phyloP scores from a whole-genome alignment of 2,888 invertebrate genomes.

The Sthenelais limicola region DNA sequence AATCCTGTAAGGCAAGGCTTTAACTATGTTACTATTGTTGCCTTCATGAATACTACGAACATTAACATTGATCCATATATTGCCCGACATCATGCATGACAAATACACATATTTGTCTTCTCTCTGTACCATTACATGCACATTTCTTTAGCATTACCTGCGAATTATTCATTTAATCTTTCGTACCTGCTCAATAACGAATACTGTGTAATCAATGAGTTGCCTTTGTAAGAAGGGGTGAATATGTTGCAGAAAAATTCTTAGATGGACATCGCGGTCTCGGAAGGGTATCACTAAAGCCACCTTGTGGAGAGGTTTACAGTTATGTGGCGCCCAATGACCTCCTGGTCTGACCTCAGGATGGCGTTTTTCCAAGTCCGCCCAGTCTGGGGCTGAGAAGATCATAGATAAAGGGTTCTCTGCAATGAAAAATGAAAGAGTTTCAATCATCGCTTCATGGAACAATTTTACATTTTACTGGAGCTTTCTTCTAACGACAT shows the following conservation, averaged over 20 bases:
- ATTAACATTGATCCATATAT: no score
- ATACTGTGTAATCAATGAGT: conserved; percentile 94
- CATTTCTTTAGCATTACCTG: no score
- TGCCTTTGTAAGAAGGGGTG: conserved; percentile 94
- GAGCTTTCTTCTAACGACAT: no score
- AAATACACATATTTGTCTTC: no score
- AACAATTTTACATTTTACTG: no score
- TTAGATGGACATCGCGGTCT: conserved; percentile 86
- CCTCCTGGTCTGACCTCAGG: conserved; percentile 17
- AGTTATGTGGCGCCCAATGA: conserved; percentile 16
- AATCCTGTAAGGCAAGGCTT: no score
- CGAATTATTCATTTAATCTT: no score
- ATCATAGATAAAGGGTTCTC: conserved; percentile 10
- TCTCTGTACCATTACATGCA: no score
- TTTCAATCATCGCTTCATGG: no score
- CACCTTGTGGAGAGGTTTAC: conserved; percentile 80
- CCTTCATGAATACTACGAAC: no score
- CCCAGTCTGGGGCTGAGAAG: conserved; percentile 23
- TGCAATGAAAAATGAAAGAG: neutral
- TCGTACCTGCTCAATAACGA: conserved; percentile 92
- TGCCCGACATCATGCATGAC: no score
- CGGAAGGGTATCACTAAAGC: conserved; percentile 95
- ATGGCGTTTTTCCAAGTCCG: neutral
- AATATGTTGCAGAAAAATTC: conserved; percentile 90
- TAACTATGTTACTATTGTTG: no score